Evolutionary conservation across 2,797 vertebrate genomes (phyloP).

Genomic region (Sebastes steindachneri): DNA sequence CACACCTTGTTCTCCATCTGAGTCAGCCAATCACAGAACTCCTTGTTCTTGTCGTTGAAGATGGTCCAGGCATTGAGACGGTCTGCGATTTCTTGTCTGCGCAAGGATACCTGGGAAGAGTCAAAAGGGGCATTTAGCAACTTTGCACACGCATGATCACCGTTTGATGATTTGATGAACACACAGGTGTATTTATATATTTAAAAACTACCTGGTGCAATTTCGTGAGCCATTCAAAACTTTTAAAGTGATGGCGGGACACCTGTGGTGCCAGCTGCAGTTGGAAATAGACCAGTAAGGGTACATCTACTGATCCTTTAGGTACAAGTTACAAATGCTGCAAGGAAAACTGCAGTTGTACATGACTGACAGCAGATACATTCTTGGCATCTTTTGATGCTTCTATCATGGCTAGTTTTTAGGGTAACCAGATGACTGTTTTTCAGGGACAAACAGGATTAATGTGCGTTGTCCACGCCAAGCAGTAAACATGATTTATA

Average conservation of each 20-base stretch:
- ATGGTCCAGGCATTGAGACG: constrained; percentile 91
- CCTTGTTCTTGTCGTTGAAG: constrained; percentile 94
- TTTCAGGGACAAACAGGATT: background rate
- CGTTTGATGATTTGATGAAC: background rate
- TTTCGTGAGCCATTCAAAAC: background rate
- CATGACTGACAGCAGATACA: background rate
- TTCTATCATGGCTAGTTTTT: background rate
- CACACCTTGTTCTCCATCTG: constrained; percentile 94
- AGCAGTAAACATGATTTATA: background rate
- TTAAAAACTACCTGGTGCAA: background rate
- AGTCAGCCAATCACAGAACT: constrained; percentile 93
- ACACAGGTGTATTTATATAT: background rate
- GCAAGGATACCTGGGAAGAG: constrained; percentile 85
- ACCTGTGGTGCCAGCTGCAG: background rate
- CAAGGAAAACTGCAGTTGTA: background rate
- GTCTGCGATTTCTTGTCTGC: constrained; percentile 91
- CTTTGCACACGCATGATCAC: background rate
- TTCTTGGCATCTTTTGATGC: background rate
- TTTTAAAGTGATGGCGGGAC: background rate
- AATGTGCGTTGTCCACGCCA: background rate
- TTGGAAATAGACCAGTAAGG: background rate
- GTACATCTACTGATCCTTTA: background rate
- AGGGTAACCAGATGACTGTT: background rate
- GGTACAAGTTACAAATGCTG: background rate
- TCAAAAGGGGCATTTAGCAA: background rate